These are phyloP conservation scores for Melanotaenia parkinsoni DNA, from an alignment of 2,797 vertebrate species.

Conservation along the genomic window DNA sequence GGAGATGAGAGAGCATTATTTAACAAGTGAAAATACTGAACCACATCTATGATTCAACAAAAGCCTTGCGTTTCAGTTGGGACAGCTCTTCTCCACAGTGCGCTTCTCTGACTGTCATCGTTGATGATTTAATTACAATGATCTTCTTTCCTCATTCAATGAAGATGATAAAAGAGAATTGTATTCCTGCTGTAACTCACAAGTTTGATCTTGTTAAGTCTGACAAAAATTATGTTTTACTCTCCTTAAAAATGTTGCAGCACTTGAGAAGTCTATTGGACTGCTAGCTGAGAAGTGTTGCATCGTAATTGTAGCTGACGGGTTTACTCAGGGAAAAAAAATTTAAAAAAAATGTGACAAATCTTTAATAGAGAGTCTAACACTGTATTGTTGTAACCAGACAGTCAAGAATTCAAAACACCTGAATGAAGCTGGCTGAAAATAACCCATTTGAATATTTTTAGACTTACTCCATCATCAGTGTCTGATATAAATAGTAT, in stretches of 20 bases:
- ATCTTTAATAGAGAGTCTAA: conserved; percentile 50
- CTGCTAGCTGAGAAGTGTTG: conserved; percentile 24
- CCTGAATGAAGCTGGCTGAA: conserved; percentile 70
- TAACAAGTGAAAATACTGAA: conserved; percentile 32
- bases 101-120: conserved; percentile 52
- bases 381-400: conserved; percentile 51
- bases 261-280: conserved; percentile 50
- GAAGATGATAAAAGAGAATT: conserved; percentile 41
- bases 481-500: conserved; percentile 72
- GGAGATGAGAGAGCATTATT: conserved; percentile 11
- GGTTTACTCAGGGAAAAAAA: conserved; percentile 38
- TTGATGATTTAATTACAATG: conserved; percentile 61
- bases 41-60: conserved; percentile 34
- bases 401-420: conserved; percentile 45
- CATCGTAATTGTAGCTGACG: conserved; percentile 52
- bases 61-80: conserved; percentile 28
- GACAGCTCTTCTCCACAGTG: conserved; percentile 34
- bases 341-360: conserved; percentile 36
- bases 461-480: conserved; percentile 57
- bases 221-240: conserved; percentile 30
- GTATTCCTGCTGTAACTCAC: conserved; percentile 28
- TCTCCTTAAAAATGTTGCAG: conserved; percentile 24
- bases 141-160: conserved; percentile 52
- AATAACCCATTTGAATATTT: conserved; percentile 76
- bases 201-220: conserved; percentile 30